Percentiles rank a stretch among this genome's conserved stretches.
These are phyloP conservation scores for Romanogobio albipinnatus DNA, from an alignment of 2,113 vertebrate genomes.

Conservation along the genomic window DNA sequence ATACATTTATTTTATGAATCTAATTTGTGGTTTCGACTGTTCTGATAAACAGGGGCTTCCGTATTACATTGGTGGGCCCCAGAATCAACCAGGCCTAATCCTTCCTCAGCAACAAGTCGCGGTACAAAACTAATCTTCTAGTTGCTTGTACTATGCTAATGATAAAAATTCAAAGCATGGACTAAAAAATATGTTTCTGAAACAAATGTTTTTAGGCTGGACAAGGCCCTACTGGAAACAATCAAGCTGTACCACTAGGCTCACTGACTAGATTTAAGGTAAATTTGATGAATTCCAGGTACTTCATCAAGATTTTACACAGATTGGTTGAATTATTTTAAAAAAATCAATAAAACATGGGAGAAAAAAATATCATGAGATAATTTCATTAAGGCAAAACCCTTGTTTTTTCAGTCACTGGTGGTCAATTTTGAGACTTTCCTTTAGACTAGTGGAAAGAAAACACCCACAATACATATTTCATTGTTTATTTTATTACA, in stretches of 20 bases:
- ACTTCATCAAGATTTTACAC: no score
- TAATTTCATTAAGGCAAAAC: background rate
- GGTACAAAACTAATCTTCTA: conserved; percentile 12
- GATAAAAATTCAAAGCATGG: background rate
- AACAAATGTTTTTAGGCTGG: conserved; percentile 18
- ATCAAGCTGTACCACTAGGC: conserved; percentile 25
- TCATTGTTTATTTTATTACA: no score
- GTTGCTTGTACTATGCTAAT: background rate
- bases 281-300: background rate
- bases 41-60: conserved; percentile 37
- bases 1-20: background rate
- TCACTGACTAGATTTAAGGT: conserved; percentile 47
- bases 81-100: conserved; percentile 34
- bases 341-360: no score
- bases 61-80: background rate
- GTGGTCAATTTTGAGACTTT: no score
- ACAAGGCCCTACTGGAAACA: conserved; percentile 27
- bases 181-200: background rate
- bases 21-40: background rate
- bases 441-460: no score
- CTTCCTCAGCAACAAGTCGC: conserved; percentile 44
- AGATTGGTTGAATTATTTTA: no score
- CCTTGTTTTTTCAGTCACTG: background rate
- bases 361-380: no score
- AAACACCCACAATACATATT: no score